Conservation (phyloP, 2,113 vertebrate species). For the Mus spicilegus region DNA sequence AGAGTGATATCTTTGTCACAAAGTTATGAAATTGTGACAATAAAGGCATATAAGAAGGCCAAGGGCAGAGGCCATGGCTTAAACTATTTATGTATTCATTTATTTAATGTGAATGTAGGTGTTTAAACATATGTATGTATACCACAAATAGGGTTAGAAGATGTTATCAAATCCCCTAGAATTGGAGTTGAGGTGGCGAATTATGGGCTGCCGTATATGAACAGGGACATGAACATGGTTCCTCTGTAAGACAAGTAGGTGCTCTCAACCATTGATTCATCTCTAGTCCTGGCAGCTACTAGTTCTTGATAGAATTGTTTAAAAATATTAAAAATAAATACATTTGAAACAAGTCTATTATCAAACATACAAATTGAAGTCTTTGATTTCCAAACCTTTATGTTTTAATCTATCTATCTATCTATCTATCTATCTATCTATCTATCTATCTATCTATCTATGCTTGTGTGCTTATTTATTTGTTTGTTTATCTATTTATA, state of each 20-base stretch:
- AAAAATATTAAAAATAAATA: slow-evolving; percentile 8
- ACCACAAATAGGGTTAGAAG: neutral
- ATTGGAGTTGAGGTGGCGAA: neutral
- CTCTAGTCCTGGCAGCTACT: neutral
- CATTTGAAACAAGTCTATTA: neutral
- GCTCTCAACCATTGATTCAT: neutral
- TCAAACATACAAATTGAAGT: slow-evolving; percentile 6
- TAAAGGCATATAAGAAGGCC: neutral
- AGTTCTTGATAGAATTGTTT: slow-evolving; percentile 39
- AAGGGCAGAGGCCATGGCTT: neutral
- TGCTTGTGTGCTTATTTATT: too few species aligned
- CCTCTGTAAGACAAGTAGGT: neutral
- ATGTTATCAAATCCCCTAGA: neutral
- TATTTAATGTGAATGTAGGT: neutral
- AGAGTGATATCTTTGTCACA: too few species aligned
- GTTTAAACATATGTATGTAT: neutral
- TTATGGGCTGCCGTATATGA: too few species aligned
- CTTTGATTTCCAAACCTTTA: neutral
- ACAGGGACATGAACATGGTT: neutral
- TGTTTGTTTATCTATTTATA: neutral
- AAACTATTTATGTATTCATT: neutral
- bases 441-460: neutral
- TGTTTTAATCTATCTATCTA: neutral
- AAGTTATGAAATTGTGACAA: neutral
- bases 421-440: neutral